These are phyloP conservation scores for Zoanthus solanderi DNA, from an alignment of 92 coral and sea anemone genomes.

Conservation along the genomic window DNA sequence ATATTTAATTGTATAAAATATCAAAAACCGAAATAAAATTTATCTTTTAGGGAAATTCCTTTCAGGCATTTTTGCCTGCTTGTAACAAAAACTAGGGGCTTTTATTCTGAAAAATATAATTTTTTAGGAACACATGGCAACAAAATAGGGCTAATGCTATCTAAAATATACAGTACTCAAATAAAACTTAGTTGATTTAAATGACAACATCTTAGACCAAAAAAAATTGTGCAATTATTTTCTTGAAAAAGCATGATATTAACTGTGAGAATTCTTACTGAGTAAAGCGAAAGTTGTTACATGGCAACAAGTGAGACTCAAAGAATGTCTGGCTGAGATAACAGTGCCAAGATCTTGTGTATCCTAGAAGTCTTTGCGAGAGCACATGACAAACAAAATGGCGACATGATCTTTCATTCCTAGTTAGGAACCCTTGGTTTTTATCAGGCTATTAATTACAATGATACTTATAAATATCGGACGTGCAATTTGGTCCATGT, in stretches of 20 bases:
- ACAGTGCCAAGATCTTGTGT: background rate
- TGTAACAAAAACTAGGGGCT: background rate
- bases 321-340: slow-evolving; percentile 10
- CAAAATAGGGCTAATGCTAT: background rate
- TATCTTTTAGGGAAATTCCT: background rate
- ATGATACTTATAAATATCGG: background rate
- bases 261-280: background rate
- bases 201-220: background rate
- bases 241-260: background rate
- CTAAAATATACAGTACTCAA: background rate
- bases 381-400: slow-evolving; percentile 13
- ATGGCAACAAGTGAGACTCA: slow-evolving; percentile 12
- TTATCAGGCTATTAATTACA: background rate
- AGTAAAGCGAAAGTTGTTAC: background rate
- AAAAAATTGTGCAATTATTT: background rate
- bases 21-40: background rate
- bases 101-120: background rate
- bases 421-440: background rate
- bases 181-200: background rate
- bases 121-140: background rate
- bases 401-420: background rate
- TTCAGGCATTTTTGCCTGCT: background rate
- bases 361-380: background rate
- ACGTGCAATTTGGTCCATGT: background rate
- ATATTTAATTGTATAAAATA: too few species aligned